phyloP scores from a whole-genome alignment of 2,797 vertebrate genomes.

The Ispidina lecontei region DNA sequence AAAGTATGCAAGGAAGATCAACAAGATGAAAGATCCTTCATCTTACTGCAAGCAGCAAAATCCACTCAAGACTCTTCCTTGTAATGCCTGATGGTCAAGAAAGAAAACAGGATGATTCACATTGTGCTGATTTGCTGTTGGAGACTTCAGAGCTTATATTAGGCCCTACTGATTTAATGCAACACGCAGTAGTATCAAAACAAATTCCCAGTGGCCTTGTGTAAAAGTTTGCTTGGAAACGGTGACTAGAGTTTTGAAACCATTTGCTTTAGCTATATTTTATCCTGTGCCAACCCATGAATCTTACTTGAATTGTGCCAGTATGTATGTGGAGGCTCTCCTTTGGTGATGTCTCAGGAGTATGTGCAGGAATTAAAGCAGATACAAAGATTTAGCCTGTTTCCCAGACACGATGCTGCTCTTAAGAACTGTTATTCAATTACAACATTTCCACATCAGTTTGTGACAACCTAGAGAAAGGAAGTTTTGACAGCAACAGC shows the following conservation, averaged over 20 bases:
- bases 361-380: not conserved
- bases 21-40: conserved; percentile 20
- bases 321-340: not conserved
- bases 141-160: not conserved
- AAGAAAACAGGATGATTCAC: conserved; percentile 34
- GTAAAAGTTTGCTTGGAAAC: not conserved
- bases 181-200: not conserved
- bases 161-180: conserved; percentile 37
- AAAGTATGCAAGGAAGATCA: not conserved
- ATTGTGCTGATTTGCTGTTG: not conserved
- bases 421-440: not conserved
- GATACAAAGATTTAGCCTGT: not conserved
- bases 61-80: not conserved
- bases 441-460: not conserved
- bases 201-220: not conserved
- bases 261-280: not conserved
- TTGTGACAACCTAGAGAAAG: not conserved
- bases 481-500: not conserved
- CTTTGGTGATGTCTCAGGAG: not conserved
- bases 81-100: not conserved
- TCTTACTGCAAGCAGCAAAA: not conserved
- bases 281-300: not conserved
- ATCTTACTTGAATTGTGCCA: not conserved
- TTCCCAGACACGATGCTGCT: not conserved
- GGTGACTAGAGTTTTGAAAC: not conserved